Percentiles rank a stretch among this genome's conserved stretches.
These are phyloP conservation scores for Noctua janthe DNA, from an alignment of 2,888 invertebrate species.

Conservation along the genomic window DNA sequence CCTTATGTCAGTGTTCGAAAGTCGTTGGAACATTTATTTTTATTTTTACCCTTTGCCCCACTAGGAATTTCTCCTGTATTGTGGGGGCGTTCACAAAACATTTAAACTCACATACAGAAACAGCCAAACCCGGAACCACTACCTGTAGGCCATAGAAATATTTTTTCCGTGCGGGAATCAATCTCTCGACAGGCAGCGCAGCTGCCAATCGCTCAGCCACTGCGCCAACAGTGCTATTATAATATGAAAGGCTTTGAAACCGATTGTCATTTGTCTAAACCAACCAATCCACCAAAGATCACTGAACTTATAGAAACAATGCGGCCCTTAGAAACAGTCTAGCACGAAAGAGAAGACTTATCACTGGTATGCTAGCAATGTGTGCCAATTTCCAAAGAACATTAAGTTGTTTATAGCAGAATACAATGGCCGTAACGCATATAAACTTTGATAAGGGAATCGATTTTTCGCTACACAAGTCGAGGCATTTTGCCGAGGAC, in stretches of 20 bases:
- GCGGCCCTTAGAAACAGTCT: constrained; percentile 13
- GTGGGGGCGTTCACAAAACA: background rate
- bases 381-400: constrained; percentile 52
- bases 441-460: constrained; percentile 70
- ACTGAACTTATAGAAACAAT: constrained; percentile 12
- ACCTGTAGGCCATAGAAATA: background rate
- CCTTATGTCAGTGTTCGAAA: background rate
- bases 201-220: background rate
- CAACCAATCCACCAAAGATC: background rate
- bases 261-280: background rate
- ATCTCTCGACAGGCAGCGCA: background rate
- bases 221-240: background rate
- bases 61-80: background rate
- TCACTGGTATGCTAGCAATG: constrained; percentile 40
- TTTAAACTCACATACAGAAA: background rate
- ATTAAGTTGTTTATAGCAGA: constrained; percentile 47
- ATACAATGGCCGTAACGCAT: constrained; percentile 49
- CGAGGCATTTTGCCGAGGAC: background rate
- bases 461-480: constrained; percentile 64
- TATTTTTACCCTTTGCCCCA: background rate
- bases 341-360: constrained; percentile 42
- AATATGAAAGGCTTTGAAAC: background rate
- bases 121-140: background rate
- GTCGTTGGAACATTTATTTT: background rate
- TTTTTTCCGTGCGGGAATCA: background rate